A percentile compares a stretch with the other conserved stretches of the same genome.
Conservation (phyloP, 1,140 invertebrate species). For the Chymomyza costata region DNA sequence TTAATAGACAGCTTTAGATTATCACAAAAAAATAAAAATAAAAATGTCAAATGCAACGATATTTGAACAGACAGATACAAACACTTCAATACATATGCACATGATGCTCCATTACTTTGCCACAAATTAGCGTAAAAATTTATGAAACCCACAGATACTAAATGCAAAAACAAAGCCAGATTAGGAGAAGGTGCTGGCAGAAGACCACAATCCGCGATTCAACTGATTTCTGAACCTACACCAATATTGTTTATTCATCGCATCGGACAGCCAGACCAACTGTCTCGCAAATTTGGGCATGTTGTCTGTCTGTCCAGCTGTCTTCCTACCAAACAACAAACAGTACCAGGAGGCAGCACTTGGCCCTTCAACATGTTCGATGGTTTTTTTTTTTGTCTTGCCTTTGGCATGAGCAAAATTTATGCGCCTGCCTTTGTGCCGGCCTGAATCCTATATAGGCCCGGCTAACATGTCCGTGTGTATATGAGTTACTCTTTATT, state of each 20-base stretch:
- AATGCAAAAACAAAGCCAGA: conserved; percentile 4
- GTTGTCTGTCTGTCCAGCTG: no score
- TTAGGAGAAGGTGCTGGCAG: no score
- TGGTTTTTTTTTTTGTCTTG: conserved; percentile 11
- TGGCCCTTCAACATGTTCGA: conserved; percentile 8
- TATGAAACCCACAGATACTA: conserved; percentile 3
- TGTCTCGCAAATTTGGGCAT: conserved; percentile 31
- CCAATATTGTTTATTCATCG: conserved; percentile 40
- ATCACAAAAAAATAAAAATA: conserved; percentile 4
- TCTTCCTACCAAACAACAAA: no score
- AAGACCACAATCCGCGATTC: conserved; percentile 2
- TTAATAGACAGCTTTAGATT: neutral
- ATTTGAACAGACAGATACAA: no score
- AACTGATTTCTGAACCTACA: conserved; percentile 46
- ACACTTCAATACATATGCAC: no score
- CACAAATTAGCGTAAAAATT: conserved; percentile 18
- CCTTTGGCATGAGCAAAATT: conserved; percentile 20
- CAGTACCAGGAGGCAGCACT: conserved; percentile 15
- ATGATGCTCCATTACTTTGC: conserved; percentile 10
- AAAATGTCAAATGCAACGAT: conserved; percentile 28
- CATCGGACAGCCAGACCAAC: conserved; percentile 15
- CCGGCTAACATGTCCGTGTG: no score
- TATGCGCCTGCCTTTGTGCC: neutral
- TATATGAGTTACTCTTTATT: conserved; percentile 47
- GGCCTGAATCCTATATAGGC: neutral